phyloP scores from a whole-genome alignment of 2,888 invertebrate genomes.

The Lathronympha strigana region DNA sequence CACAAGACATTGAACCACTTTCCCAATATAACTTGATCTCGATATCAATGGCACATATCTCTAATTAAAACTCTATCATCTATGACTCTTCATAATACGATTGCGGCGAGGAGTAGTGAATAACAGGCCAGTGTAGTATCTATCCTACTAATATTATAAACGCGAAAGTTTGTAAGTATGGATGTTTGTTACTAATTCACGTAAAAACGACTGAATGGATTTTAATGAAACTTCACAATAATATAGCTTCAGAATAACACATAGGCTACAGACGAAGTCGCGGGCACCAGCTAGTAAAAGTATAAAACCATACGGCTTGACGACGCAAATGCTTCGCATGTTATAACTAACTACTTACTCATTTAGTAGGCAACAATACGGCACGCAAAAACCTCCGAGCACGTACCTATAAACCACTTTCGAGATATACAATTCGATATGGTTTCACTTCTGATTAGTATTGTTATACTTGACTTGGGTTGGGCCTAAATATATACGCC shows the following conservation, averaged over 20 bases:
- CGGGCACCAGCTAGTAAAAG: not conserved
- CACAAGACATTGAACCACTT: not conserved
- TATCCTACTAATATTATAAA: too few relatives aligned
- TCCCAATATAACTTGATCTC: not conserved
- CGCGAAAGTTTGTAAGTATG: too few relatives aligned
- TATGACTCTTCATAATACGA: too few relatives aligned
- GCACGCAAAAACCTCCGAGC: slow-evolving; percentile 69
- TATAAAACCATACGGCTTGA: slow-evolving; percentile 5
- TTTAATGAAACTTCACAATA: too few relatives aligned
- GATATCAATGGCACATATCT: not conserved
- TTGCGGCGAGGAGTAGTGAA: not conserved
- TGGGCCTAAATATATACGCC: not conserved
- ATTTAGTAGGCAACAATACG: slow-evolving; percentile 45
- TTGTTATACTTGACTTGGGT: slow-evolving; percentile 47
- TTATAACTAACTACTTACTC: slow-evolving; percentile 56
- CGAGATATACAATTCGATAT: slow-evolving; percentile 76
- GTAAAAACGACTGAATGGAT: too few relatives aligned
- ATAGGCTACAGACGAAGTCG: too few relatives aligned
- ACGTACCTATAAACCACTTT: slow-evolving; percentile 64
- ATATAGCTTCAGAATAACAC: too few relatives aligned
- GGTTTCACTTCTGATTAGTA: slow-evolving; percentile 78
- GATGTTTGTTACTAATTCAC: too few relatives aligned
- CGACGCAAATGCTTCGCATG: slow-evolving; percentile 62
- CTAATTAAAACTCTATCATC: not conserved
- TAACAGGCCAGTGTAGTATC: not conserved